Conservation (phyloP, 1,140 invertebrate genomes). For the Brachionus calyciflorus region DNA sequence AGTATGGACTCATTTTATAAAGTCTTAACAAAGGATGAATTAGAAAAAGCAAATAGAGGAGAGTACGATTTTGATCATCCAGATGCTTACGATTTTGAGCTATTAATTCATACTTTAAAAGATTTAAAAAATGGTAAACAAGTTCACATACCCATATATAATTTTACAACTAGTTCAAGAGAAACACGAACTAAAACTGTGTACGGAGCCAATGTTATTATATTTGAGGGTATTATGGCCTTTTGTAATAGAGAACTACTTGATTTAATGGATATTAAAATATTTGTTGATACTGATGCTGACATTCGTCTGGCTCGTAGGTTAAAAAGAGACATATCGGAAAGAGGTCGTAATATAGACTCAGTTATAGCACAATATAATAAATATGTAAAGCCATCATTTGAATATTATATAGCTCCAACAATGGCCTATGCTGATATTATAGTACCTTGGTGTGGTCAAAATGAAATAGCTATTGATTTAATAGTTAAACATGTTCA, state of each 20-base stretch:
- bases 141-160: conserved; percentile 75
- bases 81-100: conserved; percentile 95
- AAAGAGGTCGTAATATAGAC: conserved; percentile 87
- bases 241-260: conserved; percentile 85
- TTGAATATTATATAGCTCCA: conserved; percentile 94
- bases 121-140: conserved; percentile 85
- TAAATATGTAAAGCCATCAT: conserved; percentile 91
- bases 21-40: conserved; percentile 84
- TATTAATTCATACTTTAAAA: conserved; percentile 77
- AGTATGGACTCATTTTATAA: conserved; percentile 99
- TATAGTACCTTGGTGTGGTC: conserved; percentile 72
- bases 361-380: conserved; percentile 94
- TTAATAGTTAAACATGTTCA: conserved; percentile 96
- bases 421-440: conserved; percentile 67
- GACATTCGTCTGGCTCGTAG: conserved; percentile 88
- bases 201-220: conserved; percentile 98
- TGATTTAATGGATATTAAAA: conserved; percentile 63
- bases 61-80: conserved; percentile 99
- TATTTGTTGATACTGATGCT: conserved; percentile 94
- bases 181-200: conserved; percentile 84
- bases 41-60: conserved; percentile 76
- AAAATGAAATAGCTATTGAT: conserved; percentile 93
- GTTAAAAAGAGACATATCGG: conserved; percentile 83
- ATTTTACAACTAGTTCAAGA: conserved; percentile 89
- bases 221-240: conserved; percentile 95